These are phyloP conservation scores for Eurosta solidaginis DNA, from an alignment of 1,140 invertebrate species.

Conservation along the genomic window DNA sequence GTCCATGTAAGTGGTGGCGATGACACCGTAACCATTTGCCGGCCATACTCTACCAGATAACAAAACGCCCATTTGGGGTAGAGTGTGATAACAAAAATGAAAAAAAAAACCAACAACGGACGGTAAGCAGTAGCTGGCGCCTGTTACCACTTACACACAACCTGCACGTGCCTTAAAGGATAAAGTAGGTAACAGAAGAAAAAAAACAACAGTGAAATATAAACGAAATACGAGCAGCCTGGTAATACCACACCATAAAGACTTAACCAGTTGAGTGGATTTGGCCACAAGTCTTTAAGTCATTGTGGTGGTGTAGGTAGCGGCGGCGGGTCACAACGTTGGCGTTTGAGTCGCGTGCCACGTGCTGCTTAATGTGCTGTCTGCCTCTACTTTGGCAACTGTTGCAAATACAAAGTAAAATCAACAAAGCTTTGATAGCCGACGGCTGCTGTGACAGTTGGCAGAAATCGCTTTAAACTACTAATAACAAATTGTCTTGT, in stretches of 20 bases:
- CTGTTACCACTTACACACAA: conserved; percentile 34
- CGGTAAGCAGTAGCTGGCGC: conserved; percentile 23
- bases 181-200: conserved; percentile 9
- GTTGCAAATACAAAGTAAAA: conserved; percentile 12
- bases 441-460: conserved; percentile 41
- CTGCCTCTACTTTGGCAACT: conserved; percentile 20
- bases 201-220: conserved; percentile 32
- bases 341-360: conserved; percentile 14
- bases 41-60: not conserved
- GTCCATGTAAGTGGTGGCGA: not conserved
- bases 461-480: conserved; percentile 2
- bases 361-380: not conserved
- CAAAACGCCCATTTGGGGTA: conserved; percentile 37
- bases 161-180: conserved; percentile 37
- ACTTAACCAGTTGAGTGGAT: not conserved
- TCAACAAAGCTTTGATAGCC: not conserved
- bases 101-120: not conserved
- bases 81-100: not conserved
- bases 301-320: conserved; percentile 13
- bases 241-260: not conserved
- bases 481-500: conserved; percentile 23
- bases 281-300: conserved; percentile 10
- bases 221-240: not conserved
- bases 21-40: conserved; percentile 26
- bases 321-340: too few species aligned